Evolutionary conservation across 2,113 vertebrate species (phyloP).

Genomic region (Hepsetus odoe): DNA sequence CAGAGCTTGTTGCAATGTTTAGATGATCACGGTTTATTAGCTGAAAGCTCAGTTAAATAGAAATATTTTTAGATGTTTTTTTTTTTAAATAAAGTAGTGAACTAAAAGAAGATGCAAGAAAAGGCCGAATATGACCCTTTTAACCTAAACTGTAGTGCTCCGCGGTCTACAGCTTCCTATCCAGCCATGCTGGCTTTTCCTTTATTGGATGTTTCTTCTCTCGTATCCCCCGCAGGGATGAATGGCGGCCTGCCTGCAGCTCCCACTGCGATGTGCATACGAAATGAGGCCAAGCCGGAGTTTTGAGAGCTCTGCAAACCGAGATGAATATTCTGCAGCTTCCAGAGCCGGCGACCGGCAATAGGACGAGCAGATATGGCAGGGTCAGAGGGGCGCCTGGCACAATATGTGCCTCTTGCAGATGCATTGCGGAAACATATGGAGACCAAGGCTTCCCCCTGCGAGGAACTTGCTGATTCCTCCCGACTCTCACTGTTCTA

Average conservation of each 20-base stretch:
- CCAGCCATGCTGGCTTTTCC: neutral
- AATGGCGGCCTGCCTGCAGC: slow-evolving; percentile 23
- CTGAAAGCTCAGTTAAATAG: no score
- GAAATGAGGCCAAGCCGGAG: slow-evolving; percentile 54
- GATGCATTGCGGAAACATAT: slow-evolving; percentile 52
- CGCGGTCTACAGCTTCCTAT: neutral
- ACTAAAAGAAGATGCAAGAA: no score
- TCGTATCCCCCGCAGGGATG: slow-evolving; percentile 42
- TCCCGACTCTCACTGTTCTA: neutral
- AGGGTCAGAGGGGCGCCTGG: slow-evolving; percentile 54
- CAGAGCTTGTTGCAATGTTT: no score
- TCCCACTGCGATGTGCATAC: slow-evolving; percentile 53
- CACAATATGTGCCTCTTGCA: slow-evolving; percentile 43
- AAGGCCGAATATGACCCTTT: neutral
- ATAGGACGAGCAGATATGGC: slow-evolving; percentile 46
- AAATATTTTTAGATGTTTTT: no score
- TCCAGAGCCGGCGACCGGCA: slow-evolving; percentile 38
- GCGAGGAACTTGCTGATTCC: neutral
- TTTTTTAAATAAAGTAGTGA: neutral
- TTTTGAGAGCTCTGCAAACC: slow-evolving; percentile 55
- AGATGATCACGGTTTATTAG: no score
- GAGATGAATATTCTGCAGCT: slow-evolving; percentile 45
- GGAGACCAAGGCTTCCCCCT: neutral
- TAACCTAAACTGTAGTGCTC: neutral
- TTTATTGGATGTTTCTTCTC: slow-evolving; percentile 8